phyloP scores from a whole-genome alignment of 2,888 invertebrate genomes.

The Parapristionchus giblindavisi region DNA sequence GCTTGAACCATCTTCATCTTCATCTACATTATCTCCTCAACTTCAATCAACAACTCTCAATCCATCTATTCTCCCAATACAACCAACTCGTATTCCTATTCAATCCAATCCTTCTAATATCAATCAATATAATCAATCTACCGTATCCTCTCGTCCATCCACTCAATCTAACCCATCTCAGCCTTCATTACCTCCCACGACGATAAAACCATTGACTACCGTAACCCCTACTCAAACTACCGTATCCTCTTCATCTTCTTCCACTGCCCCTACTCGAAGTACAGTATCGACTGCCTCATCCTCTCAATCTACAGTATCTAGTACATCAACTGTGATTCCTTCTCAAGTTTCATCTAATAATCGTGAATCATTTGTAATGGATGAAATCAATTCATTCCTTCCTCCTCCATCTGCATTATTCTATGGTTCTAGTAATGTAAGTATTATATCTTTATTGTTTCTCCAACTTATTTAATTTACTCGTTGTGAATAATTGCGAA shows the following conservation, averaged over 20 bases:
- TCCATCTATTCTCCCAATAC: neutral
- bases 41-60: neutral
- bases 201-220: constrained; percentile 3
- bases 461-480: too few species aligned
- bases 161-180: constrained; percentile 6
- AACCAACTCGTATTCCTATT: neutral
- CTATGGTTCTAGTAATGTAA: constrained; percentile 33
- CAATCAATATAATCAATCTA: neutral
- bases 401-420: constrained; percentile 37
- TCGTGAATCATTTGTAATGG: neutral
- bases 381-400: constrained; percentile 28
- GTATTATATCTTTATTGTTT: too few species aligned
- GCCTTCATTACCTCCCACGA: neutral
- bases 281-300: neutral
- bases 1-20: neutral
- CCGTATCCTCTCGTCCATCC: too few species aligned
- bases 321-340: too few species aligned
- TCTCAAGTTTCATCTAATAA: neutral
- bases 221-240: neutral
- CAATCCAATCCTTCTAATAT: neutral
- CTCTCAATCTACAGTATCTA: neutral
- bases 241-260: neutral
- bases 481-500: neutral
- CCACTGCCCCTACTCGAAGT: neutral
- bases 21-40: neutral